Evolutionary conservation across 64 coral and sea anemone genomes (phyloP).

Genomic region (Trachythela sp.): DNA sequence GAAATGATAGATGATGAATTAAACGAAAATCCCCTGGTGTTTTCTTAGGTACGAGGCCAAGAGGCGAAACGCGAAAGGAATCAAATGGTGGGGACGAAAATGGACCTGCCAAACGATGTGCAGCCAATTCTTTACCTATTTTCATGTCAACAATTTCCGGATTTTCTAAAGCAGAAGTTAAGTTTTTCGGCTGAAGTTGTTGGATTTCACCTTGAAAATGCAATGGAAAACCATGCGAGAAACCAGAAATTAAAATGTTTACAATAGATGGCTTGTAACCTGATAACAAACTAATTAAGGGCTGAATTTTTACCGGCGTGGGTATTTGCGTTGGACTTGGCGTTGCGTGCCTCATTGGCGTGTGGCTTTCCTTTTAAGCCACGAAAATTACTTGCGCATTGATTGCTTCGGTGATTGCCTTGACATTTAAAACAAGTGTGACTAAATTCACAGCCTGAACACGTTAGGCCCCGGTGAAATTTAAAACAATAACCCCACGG

Average conservation of each 20-base stretch:
- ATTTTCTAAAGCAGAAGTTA: background rate
- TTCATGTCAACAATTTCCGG: slow-evolving; percentile 19
- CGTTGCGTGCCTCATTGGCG: too few species aligned
- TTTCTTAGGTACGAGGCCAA: slow-evolving; percentile 43
- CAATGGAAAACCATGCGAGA: slow-evolving; percentile 30
- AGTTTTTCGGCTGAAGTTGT: background rate
- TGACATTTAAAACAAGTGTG: slow-evolving; percentile 20
- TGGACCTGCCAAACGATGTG: slow-evolving; percentile 28
- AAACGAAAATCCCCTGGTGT: too few species aligned
- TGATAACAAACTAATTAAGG: too few species aligned
- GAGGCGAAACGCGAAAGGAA: background rate
- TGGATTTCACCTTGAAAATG: background rate
- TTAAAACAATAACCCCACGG: background rate
- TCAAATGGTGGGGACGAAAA: slow-evolving; percentile 24
- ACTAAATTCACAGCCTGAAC: background rate
- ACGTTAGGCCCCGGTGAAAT: background rate
- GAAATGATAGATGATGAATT: slow-evolving; percentile 26
- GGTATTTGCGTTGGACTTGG: too few species aligned
- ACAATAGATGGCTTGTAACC: background rate
- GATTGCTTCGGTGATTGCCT: background rate
- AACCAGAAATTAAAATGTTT: slow-evolving; percentile 21
- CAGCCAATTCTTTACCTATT: background rate
- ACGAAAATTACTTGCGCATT: background rate
- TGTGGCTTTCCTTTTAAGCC: background rate
- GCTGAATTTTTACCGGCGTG: too few species aligned